A percentile compares a stretch with the other conserved stretches of the same genome.
Conservation (phyloP, 2,113 vertebrate genomes). For the Pituophis catenifer region DNA sequence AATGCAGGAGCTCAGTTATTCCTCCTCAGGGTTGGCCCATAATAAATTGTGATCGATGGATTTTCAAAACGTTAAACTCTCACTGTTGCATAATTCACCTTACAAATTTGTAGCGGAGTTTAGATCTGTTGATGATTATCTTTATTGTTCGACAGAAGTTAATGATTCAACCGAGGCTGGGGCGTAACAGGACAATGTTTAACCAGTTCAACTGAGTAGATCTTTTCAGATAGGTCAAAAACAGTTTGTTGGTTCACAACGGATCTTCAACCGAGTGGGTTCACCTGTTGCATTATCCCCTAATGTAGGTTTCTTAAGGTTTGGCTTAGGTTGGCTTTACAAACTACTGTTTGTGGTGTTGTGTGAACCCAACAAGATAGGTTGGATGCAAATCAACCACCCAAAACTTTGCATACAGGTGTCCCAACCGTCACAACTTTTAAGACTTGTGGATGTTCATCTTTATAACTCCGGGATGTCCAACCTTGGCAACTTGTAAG, state of each 20-base stretch:
- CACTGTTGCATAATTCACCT: neutral
- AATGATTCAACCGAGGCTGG: neutral
- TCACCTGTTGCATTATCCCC: neutral
- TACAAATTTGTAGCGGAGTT: neutral
- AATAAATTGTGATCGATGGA: neutral
- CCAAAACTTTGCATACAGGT: neutral
- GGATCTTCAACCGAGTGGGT: neutral
- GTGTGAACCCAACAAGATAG: neutral
- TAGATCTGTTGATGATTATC: neutral
- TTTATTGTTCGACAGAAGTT: neutral
- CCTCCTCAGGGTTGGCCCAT: neutral
- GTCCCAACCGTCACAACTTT: neutral
- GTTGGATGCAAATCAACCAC: neutral
- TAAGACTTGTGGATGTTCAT: too few species aligned
- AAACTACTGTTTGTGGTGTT: neutral
- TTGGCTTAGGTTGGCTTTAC: neutral
- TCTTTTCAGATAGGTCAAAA: neutral
- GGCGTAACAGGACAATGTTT: neutral
- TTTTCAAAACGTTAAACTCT: neutral
- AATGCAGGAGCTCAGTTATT: neutral
- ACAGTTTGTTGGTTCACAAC: neutral
- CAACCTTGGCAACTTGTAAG: too few species aligned
- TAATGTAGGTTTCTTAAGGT: neutral
- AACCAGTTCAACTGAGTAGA: neutral
- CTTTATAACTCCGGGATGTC: too few species aligned